A percentile compares a stretch with the other conserved stretches of the same genome.
Conservation (phyloP, 2,797 vertebrate genomes). For the Acanthiza pusilla region DNA sequence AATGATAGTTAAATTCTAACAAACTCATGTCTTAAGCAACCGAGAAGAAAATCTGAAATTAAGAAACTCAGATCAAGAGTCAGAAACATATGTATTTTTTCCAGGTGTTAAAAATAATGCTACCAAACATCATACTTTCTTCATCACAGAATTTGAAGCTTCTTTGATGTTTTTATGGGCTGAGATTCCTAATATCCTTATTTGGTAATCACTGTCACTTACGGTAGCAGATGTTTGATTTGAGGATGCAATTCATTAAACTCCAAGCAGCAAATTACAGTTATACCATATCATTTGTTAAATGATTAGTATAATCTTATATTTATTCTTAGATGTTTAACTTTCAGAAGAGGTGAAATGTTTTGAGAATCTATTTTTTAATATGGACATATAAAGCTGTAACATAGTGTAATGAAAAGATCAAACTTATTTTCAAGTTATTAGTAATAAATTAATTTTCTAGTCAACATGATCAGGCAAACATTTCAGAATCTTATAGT, state of each 20-base stretch:
- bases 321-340: conserved; percentile 11
- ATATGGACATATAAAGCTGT: neutral
- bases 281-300: neutral
- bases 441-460: neutral
- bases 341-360: neutral
- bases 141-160: neutral
- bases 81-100: neutral
- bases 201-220: neutral
- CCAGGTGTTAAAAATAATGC: neutral
- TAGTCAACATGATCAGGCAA: neutral
- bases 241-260: conserved; percentile 10
- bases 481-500: neutral
- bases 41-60: neutral
- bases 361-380: neutral
- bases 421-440: neutral
- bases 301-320: conserved; percentile 31
- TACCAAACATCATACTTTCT: neutral
- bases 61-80: neutral
- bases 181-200: neutral
- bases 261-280: conserved; percentile 19
- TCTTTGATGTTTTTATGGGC: neutral
- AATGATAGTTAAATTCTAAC: neutral
- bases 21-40: neutral
- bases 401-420: neutral
- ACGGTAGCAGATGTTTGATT: conserved; percentile 13